Evolutionary conservation across 1,140 invertebrate genomes (phyloP), one percentile per base, ranked within the genome.

Genomic region (Drosophila orosa): DNA sequence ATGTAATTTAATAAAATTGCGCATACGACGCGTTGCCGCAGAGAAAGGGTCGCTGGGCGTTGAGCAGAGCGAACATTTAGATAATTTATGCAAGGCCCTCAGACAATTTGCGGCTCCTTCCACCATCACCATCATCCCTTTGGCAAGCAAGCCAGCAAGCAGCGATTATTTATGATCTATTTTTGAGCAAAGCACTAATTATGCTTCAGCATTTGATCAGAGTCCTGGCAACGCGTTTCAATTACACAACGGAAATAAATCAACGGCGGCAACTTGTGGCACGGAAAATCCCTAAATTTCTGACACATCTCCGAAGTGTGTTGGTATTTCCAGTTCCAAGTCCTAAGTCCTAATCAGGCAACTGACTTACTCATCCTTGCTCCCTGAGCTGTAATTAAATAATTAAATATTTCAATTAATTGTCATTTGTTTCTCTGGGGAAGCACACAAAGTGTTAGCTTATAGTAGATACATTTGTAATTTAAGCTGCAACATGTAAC

Each of bases 1-100:
- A 89, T 85, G 84, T 89, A 89, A 89, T 89, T 89, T 89, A 89
- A 89, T 87, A 89, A 90, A 89, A 89, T 89, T 87, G 84, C 84
- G 84, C 73, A 87, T 87, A 89, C 84, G 84, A 81, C 84, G 73
- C 85, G 76, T 66, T 79, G 83, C 47, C 44, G 42, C 47, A 22
- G 15, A 31, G 65, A 63, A 62, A 37, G 57, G 57, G 58, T 56
- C 48, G 60, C 48, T 7, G 31, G 37, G 47, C 47, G 47, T n/a
- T n/a, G n/a, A n/a, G n/a, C n/a, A n/a, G n/a, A n/a, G 24, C 29
- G 56, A 81, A 78, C 78, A 85, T 86, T 85, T 81, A 86, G 71
- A 82, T 85, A 85, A 85, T 85, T 81, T 85, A 85, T 85, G 81
- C 81, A 86, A 58, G 78, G 58, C 52, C 56, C 62, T 61, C 42